These are phyloP conservation scores for Wiebesia pumilae DNA, from an alignment of 1,140 invertebrate genomes.

Conservation along the genomic window DNA sequence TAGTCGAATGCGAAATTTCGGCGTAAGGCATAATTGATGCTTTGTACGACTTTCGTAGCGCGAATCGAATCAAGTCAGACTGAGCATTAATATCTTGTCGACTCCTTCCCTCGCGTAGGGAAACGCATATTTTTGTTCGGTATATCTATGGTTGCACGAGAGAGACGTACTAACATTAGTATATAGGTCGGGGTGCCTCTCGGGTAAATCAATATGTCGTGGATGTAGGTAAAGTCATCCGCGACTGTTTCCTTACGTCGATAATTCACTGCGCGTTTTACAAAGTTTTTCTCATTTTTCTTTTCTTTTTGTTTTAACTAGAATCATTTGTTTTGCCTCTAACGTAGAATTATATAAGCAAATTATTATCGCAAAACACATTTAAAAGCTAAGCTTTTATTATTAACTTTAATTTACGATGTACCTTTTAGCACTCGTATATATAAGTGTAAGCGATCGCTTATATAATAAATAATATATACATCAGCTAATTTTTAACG, in stretches of 20 bases:
- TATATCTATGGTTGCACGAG: background rate
- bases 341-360: too few species aligned
- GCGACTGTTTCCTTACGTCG: constrained; percentile 27
- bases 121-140: background rate
- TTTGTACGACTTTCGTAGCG: background rate
- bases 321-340: too few species aligned
- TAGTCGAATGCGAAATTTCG: background rate
- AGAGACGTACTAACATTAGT: background rate
- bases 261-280: background rate
- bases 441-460: too few species aligned
- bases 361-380: too few species aligned
- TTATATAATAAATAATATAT: too few species aligned
- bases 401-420: too few species aligned
- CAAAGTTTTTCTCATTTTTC: too few species aligned
- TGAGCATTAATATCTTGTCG: constrained; percentile 4
- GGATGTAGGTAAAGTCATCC: constrained; percentile 18
- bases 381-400: too few species aligned
- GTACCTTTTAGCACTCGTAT: too few species aligned
- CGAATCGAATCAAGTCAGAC: constrained; percentile 7
- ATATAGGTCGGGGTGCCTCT: background rate
- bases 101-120: background rate
- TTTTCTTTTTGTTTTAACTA: too few species aligned
- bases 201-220: constrained; percentile 30
- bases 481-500: too few species aligned
- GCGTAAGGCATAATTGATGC: background rate